Evolutionary conservation across 2,113 vertebrate genomes (phyloP), one percentile per base, ranked within the genome.

Genomic region (Corydoras maculifer): DNA sequence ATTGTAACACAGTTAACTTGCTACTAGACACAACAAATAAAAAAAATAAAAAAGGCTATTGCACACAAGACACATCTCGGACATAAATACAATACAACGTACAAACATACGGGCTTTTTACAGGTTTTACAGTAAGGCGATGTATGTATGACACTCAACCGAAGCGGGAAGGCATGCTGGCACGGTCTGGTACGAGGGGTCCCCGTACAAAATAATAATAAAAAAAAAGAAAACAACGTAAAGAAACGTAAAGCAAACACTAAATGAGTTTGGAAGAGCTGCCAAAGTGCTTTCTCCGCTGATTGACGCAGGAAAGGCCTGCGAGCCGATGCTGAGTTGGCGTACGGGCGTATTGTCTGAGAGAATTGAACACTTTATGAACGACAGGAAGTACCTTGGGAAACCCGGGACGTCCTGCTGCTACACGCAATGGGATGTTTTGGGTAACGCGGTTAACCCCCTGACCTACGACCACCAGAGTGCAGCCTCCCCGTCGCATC

Each of bases 251-350:
- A 68, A 65, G 25, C 62, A 61, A 77, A 62, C 70, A 71, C 69
- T 81, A 81, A 76, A 64, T 73, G 78, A 83, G 74, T 80, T 82
- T 79, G 75, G 61, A 79, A 82, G 85, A 89, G 88, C 88, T 88
- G 84, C 86, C 89, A 87, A 89, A 91, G 88, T 90, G 89, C 88
- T 89, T 90, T 87, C 79, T 86, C 78, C 69, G 72, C 51, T 77
- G 67, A 62, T 81, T 72, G 79, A 77, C 76, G 79, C 76, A 60
- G 75, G 63, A 82, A 80, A 73, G 13, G 8, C 76, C 66, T 77
- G 79, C 75, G 77, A 77, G 79, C 80, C 68, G 48, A 69, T 58
- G 48, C 68, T 65, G 68, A 30, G 9, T 32, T 49, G 64, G 50
- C 50, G 53, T 66, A 29, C 73, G 63, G 62, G 54, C 73, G 69